phyloP scores from a whole-genome alignment of 2,888 invertebrate species.

The Callimorpha dominula region DNA sequence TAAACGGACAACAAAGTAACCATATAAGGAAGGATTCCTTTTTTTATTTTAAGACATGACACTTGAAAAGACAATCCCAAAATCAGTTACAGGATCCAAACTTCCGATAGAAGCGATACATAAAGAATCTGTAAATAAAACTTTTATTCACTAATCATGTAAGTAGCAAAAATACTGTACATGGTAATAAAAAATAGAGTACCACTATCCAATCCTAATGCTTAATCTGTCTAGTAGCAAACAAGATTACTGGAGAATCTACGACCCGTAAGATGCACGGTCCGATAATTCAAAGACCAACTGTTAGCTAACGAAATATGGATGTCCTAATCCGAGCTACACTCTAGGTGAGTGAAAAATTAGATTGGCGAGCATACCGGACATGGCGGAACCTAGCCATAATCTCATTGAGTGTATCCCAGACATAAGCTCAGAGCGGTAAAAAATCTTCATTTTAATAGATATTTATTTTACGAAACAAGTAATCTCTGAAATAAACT shows the following conservation, averaged over 20 bases:
- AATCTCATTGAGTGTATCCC: slow-evolving; percentile 54
- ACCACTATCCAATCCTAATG: neutral
- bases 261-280: slow-evolving; percentile 21
- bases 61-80: too few relatives aligned
- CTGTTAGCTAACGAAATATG: slow-evolving; percentile 54
- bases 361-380: slow-evolving; percentile 58
- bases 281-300: slow-evolving; percentile 38
- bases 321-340: slow-evolving; percentile 47
- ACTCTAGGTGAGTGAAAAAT: slow-evolving; percentile 63
- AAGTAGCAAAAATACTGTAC: neutral
- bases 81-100: neutral
- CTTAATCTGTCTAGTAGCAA: neutral
- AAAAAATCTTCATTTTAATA: neutral
- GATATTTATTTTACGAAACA: too few relatives aligned
- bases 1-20: neutral
- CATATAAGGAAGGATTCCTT: neutral
- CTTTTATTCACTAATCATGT: neutral
- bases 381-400: slow-evolving; percentile 53
- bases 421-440: slow-evolving; percentile 27
- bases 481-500: too few relatives aligned
- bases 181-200: neutral
- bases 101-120: neutral
- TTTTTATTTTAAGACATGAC: neutral
- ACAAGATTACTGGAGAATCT: slow-evolving; percentile 15
- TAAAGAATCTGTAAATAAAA: too few relatives aligned